A percentile compares a stretch with the other conserved stretches of the same genome.
phyloP scores from a whole-genome alignment of 2,113 vertebrate genomes.

The Butorides virescens region DNA sequence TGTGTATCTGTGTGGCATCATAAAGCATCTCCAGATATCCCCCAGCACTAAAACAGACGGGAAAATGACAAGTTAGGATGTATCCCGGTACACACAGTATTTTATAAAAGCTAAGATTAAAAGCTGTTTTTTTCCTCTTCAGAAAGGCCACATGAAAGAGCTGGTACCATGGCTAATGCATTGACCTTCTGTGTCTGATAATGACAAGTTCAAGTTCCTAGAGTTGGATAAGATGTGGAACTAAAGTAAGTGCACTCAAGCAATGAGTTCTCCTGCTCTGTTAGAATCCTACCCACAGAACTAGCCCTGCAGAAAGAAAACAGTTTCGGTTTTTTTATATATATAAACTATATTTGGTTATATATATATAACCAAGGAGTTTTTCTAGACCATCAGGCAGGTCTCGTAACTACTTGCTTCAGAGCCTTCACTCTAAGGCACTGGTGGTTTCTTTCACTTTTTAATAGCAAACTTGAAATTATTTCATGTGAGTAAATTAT shows the following conservation, averaged over 20 bases:
- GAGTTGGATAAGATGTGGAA: constrained; percentile 31
- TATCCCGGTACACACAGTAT: background rate
- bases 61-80: constrained; percentile 62
- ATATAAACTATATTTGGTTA: too few relatives aligned
- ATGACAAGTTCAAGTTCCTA: constrained; percentile 59
- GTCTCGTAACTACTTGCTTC: background rate
- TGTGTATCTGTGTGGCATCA: constrained; percentile 37
- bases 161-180: constrained; percentile 10
- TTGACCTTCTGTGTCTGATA: constrained; percentile 44
- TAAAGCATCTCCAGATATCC: constrained; percentile 33
- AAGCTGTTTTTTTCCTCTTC: constrained; percentile 37
- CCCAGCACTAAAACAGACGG: constrained; percentile 17
- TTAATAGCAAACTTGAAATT: background rate
- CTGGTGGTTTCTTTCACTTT: background rate
- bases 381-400: background rate
- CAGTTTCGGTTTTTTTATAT: background rate
- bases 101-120: constrained; percentile 49
- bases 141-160: constrained; percentile 47
- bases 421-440: background rate
- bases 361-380: background rate
- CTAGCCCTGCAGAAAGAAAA: background rate
- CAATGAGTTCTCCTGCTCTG: background rate
- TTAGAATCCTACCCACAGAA: background rate
- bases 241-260: constrained; percentile 52
- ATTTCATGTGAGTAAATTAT: background rate